Evolutionary conservation across 1,140 invertebrate species (phyloP).

Genomic region (Vollenhovia emeryi): DNA sequence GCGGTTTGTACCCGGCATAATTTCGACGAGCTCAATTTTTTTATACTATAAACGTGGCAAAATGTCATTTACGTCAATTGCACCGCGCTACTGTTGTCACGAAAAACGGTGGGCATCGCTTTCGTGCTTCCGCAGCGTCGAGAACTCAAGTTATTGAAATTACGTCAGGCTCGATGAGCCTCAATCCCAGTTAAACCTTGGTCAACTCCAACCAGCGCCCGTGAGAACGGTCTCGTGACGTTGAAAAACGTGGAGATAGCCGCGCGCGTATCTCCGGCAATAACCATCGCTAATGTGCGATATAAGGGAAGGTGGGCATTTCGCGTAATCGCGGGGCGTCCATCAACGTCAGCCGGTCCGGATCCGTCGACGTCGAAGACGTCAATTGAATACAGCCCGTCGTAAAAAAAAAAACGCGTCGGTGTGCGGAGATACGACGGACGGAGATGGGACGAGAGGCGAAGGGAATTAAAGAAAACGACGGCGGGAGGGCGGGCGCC

Average conservation of each 20-base stretch:
- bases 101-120: not conserved
- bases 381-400: constrained; percentile 36
- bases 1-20: not conserved
- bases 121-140: not conserved
- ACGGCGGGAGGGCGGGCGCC: constrained; percentile 43
- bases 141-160: constrained; percentile 13
- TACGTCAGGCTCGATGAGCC: not conserved
- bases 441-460: not conserved
- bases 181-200: not conserved
- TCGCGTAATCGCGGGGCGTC: constrained; percentile 14
- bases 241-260: not conserved
- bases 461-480: constrained; percentile 61
- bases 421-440: constrained; percentile 43
- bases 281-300: constrained; percentile 32
- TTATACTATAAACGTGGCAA: not conserved
- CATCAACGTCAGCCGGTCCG: constrained; percentile 26
- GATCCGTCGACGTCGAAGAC: constrained; percentile 26
- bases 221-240: not conserved
- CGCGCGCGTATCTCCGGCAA: constrained; percentile 6
- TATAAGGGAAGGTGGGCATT: not conserved
- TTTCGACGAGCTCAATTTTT: not conserved
- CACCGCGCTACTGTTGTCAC: not conserved
- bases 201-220: not conserved
- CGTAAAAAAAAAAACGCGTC: constrained; percentile 46
- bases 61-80: not conserved